Evolutionary conservation across 1,140 invertebrate genomes (phyloP).

Genomic region (Elymnias hypermnestra): DNA sequence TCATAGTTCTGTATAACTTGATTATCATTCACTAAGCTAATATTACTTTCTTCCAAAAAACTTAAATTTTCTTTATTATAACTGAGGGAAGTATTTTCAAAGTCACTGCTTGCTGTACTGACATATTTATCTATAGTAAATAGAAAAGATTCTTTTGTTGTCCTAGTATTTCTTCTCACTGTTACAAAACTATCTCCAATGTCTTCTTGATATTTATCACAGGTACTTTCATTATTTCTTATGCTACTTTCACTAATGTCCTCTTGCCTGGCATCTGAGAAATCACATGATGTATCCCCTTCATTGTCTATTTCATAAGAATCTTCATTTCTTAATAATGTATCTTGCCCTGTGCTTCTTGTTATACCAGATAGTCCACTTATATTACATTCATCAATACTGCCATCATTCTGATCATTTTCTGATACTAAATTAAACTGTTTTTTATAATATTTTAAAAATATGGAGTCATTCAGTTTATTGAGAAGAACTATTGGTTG

Average conservation of each 20-base stretch:
- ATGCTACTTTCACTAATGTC: too few species aligned
- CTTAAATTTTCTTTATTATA: constrained; percentile 27
- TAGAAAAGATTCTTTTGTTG: constrained; percentile 41
- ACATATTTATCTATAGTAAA: constrained; percentile 28
- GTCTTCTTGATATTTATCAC: constrained; percentile 17
- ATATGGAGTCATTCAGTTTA: constrained; percentile 40
- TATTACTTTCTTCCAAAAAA: too few species aligned
- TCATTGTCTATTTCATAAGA: background rate
- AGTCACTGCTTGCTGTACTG: constrained; percentile 29
- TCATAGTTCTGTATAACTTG: too few species aligned
- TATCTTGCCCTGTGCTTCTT: too few species aligned
- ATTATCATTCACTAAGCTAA: too few species aligned
- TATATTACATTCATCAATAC: constrained; percentile 7
- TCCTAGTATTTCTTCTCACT: constrained; percentile 47
- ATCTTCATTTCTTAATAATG: background rate
- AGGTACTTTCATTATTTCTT: too few species aligned
- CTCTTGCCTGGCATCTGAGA: background rate
- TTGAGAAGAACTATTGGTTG: constrained; percentile 36
- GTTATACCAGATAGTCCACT: too few species aligned
- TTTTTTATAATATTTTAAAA: constrained; percentile 43
- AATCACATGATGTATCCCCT: background rate
- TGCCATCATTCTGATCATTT: constrained; percentile 11
- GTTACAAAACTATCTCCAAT: constrained; percentile 46
- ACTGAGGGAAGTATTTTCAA: constrained; percentile 42
- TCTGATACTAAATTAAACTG: constrained; percentile 10